Evolutionary conservation across 2,113 vertebrate species (phyloP), one percentile per base, ranked within the genome.

Genomic region (Natator depressus): DNA sequence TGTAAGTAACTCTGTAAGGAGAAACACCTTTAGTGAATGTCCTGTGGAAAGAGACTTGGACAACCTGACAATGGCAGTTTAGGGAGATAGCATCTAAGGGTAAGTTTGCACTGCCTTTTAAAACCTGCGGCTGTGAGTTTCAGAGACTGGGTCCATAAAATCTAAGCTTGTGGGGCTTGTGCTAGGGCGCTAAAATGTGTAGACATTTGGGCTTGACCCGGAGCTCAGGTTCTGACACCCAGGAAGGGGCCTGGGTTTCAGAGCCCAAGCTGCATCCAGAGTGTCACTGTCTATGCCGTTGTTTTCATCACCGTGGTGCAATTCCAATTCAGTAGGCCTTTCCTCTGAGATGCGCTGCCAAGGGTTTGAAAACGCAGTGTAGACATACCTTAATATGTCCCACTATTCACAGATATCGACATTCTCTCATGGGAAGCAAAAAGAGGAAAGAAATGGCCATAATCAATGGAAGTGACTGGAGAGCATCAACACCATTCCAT

Each of bases 1-100:
- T 46, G 99, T 99, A 96, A 98, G 98, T 97, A 87, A 72, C 87
- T 1, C 25, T 72, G 4, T 2, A 10, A 91, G 47, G 49, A 84
- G 19, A 19, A 92, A 87, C 57, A 11, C 47, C 31, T 92, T 80
- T 75, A 47, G 47, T 49, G 84, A 16, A 1, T 35, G 27, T 82
- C 89, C 80, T 79, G 10, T 87, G 27, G 85, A 88, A 69, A 50
- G 85, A 84, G 84, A 81, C 13, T 31, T 11, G 80, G 19, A 7
- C 12, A 90, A 5, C n/a, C 10, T 72, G 65, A 38, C 20, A 22
- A 19, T 38, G 65, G 3, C 49, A 62, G 4, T 55, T 81, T 46
- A 92, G 80, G n/a, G 69, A 72, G 17, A 72, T 38, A 19, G 69
- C 8, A 8, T 24, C 42, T 76, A 20, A 6, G 8, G 65, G 35